Evolutionary conservation across 2,797 vertebrate species (phyloP).

Genomic region (Trachops cirrhosus): DNA sequence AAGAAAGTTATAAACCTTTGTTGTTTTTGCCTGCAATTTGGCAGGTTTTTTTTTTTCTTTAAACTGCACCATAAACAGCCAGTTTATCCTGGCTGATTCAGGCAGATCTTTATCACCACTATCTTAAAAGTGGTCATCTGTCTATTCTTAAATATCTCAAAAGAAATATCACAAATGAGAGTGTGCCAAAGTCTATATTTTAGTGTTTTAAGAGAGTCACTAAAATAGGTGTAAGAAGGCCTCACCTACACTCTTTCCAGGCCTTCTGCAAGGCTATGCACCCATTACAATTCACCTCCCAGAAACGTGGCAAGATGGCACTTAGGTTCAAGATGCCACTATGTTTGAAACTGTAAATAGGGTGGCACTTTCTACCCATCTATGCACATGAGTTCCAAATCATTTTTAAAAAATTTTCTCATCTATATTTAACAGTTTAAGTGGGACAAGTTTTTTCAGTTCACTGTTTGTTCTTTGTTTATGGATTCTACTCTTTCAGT

Average conservation of each 20-base stretch:
- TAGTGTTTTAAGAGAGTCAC: neutral
- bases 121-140: neutral
- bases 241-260: neutral
- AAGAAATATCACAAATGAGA: neutral
- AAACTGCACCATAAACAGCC: neutral
- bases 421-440: neutral
- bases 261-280: neutral
- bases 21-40: neutral
- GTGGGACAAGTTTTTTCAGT: neutral
- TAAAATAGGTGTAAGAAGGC: neutral
- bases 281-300: neutral
- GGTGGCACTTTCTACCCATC: neutral
- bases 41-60: neutral
- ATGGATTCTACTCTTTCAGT: constrained; percentile 12
- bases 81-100: neutral
- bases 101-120: neutral
- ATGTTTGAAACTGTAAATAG: neutral
- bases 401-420: neutral
- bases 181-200: neutral
- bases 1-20: neutral
- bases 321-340: neutral
- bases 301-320: neutral
- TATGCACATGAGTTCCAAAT: neutral
- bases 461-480: constrained; percentile 48
- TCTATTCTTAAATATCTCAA: neutral